These are phyloP conservation scores for Atherinosoma microstoma DNA, from an alignment of 2,797 vertebrate species.

Conservation along the genomic window DNA sequence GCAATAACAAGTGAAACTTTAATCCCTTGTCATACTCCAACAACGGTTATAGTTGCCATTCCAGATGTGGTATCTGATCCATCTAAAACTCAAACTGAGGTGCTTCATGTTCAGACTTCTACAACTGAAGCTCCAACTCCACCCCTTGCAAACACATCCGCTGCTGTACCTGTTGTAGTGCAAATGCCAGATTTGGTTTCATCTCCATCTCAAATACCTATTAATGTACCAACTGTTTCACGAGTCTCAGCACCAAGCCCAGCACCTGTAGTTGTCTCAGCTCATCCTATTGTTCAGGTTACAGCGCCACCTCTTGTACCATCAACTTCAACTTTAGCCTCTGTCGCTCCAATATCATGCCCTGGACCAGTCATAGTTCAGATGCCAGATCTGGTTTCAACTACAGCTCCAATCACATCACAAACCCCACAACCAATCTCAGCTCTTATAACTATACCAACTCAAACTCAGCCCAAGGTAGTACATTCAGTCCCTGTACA, in stretches of 20 bases:
- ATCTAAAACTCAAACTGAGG: slow-evolving; percentile 52
- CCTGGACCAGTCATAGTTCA: slow-evolving; percentile 72
- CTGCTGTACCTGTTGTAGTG: slow-evolving; percentile 49
- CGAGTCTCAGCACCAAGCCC: slow-evolving; percentile 59
- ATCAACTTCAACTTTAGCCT: slow-evolving; percentile 28
- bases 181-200: slow-evolving; percentile 81
- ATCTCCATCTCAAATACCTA: slow-evolving; percentile 72
- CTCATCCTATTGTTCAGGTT: slow-evolving; percentile 41
- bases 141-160: slow-evolving; percentile 5
- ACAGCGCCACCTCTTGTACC: slow-evolving; percentile 36
- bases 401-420: slow-evolving; percentile 64
- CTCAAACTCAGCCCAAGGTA: slow-evolving; percentile 61
- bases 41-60: slow-evolving; percentile 70
- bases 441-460: slow-evolving; percentile 46
- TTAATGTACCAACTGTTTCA: slow-evolving; percentile 49
- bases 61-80: slow-evolving; percentile 75
- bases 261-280: slow-evolving; percentile 55
- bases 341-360: slow-evolving; percentile 35
- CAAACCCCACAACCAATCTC: slow-evolving; percentile 62
- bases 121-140: slow-evolving; percentile 21
- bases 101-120: slow-evolving; percentile 31
- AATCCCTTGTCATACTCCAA: slow-evolving; percentile 15
- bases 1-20: slow-evolving; percentile 15
- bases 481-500: slow-evolving; percentile 65
- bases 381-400: slow-evolving; percentile 79